A percentile compares a stretch with the other conserved stretches of the same genome.
Evolutionary conservation across 2,888 invertebrate genomes (phyloP).

Genomic region (Pristionchus exspectatus): DNA sequence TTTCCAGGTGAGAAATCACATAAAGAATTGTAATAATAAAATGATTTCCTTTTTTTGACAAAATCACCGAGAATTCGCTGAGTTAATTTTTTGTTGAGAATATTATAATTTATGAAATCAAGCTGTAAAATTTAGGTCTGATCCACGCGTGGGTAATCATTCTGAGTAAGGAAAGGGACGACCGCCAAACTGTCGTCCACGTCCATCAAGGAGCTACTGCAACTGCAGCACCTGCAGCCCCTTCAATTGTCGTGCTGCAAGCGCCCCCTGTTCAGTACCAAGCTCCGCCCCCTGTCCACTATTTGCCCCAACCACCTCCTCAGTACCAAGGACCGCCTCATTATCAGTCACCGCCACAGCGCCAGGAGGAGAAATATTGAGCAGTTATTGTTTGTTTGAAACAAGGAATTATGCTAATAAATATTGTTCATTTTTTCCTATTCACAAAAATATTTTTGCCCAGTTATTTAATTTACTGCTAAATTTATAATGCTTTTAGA

Average conservation of each 20-base stretch:
- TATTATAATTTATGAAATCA: background rate
- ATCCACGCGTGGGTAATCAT: conserved; percentile 16
- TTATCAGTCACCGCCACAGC: background rate
- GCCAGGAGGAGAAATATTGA: background rate
- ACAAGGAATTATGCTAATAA: background rate
- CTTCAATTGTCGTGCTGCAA: background rate
- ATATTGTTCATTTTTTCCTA: background rate
- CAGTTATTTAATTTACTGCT: no score
- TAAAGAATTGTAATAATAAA: no score
- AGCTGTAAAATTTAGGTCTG: background rate
- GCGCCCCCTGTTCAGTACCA: background rate
- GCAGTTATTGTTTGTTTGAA: no score
- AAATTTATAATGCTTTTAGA: no score
- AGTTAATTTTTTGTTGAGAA: background rate
- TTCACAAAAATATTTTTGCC: no score
- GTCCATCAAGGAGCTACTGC: background rate
- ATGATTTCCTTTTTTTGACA: background rate
- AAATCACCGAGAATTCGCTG: background rate
- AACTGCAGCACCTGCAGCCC: background rate
- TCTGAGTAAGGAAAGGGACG: background rate
- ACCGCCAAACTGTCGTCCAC: background rate
- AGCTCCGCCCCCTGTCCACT: background rate
- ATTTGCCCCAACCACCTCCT: conserved; percentile 1
- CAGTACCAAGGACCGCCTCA: background rate
- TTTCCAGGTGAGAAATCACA: background rate